phyloP scores from a whole-genome alignment of 2,113 vertebrate species.

The Penelope pileata region DNA sequence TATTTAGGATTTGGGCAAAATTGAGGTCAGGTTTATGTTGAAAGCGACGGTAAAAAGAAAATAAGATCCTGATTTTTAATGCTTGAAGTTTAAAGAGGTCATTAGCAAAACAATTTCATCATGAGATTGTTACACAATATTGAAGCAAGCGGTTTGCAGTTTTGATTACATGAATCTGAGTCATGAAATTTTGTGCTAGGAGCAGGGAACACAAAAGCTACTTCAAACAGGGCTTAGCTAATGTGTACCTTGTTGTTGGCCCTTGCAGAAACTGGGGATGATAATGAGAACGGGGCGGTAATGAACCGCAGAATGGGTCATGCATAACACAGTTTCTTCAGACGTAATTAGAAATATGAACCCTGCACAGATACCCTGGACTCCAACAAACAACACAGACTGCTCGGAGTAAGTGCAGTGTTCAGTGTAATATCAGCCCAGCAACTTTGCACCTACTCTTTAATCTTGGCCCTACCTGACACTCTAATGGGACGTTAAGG shows the following conservation, averaged over 20 bases:
- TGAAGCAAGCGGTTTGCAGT: slow-evolving; percentile 59
- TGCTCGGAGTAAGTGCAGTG: neutral
- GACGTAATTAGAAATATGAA: slow-evolving; percentile 36
- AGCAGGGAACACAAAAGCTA: slow-evolving; percentile 66
- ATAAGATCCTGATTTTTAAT: neutral
- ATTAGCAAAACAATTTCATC: slow-evolving; percentile 60
- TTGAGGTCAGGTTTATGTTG: neutral
- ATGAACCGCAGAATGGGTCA: slow-evolving; percentile 44
- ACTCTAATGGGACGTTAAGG: neutral
- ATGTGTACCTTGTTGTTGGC: slow-evolving; percentile 53
- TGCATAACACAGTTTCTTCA: slow-evolving; percentile 33
- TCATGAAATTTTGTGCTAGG: slow-evolving; percentile 65
- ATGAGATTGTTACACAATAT: slow-evolving; percentile 55
- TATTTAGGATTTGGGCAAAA: neutral
- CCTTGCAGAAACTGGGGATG: slow-evolving; percentile 42
- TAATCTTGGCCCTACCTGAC: slow-evolving; percentile 6
- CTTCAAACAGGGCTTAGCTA: slow-evolving; percentile 68
- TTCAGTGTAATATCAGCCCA: neutral
- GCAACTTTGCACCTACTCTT: slow-evolving; percentile 12
- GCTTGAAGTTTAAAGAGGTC: slow-evolving; percentile 40
- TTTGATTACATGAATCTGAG: slow-evolving; percentile 67
- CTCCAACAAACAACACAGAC: neutral
- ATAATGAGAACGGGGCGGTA: slow-evolving; percentile 23
- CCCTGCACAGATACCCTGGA: neutral
- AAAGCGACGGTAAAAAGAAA: neutral